These are phyloP conservation scores for Melolontha melolontha DNA, from an alignment of 2,888 invertebrate genomes.

Conservation along the genomic window DNA sequence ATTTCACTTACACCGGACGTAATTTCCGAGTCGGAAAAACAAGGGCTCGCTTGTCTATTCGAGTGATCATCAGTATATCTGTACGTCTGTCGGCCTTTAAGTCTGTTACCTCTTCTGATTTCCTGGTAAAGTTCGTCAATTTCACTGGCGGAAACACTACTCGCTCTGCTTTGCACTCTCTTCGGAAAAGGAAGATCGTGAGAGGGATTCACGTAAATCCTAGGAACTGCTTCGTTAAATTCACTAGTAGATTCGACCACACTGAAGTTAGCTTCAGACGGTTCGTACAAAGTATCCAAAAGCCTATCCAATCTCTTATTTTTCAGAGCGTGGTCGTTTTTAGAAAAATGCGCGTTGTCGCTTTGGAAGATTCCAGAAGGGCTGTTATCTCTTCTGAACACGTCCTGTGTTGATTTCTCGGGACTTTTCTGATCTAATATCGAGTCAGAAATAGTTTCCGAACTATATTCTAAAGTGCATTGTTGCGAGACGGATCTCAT, in stretches of 20 bases:
- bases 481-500: slow-evolving; percentile 79
- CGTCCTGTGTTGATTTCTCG: slow-evolving; percentile 64
- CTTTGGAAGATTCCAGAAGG: slow-evolving; percentile 46
- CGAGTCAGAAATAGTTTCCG: slow-evolving; percentile 68
- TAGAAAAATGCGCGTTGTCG: slow-evolving; percentile 5
- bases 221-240: slow-evolving; percentile 50
- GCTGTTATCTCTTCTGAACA: slow-evolving; percentile 52
- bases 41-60: slow-evolving; percentile 52
- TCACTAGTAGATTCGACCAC: slow-evolving; percentile 58
- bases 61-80: slow-evolving; percentile 24
- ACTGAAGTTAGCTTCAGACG: slow-evolving; percentile 50
- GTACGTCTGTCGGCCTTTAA: slow-evolving; percentile 45
- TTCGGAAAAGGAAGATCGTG: slow-evolving; percentile 63
- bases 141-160: slow-evolving; percentile 70
- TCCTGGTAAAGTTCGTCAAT: slow-evolving; percentile 79
- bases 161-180: slow-evolving; percentile 70
- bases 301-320: slow-evolving; percentile 28
- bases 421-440: slow-evolving; percentile 67
- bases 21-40: slow-evolving; percentile 61
- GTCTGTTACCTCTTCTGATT: slow-evolving; percentile 68
- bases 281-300: slow-evolving; percentile 43
- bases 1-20: slow-evolving; percentile 56
- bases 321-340: not conserved
- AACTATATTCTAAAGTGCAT: slow-evolving; percentile 78
- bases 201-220: slow-evolving; percentile 67